Percentiles rank a stretch among this genome's conserved stretches.
These are phyloP conservation scores for Micrastur ruficollis DNA, from an alignment of 2,797 vertebrate genomes.

Conservation along the genomic window DNA sequence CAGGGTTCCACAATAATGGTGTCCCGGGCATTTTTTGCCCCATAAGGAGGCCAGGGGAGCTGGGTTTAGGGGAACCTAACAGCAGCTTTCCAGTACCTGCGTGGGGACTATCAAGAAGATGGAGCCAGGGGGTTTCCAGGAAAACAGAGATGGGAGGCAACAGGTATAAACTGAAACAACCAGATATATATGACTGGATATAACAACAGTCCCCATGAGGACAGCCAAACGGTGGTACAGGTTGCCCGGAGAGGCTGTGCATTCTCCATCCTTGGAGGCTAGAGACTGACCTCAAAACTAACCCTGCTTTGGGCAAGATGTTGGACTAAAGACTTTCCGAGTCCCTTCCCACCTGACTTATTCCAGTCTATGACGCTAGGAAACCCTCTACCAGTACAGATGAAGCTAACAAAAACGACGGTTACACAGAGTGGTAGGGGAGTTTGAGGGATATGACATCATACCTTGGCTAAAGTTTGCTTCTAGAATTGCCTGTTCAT, in stretches of 20 bases:
- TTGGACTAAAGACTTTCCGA: neutral
- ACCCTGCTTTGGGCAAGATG: neutral
- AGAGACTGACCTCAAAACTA: neutral
- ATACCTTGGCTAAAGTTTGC: neutral
- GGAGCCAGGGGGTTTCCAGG: neutral
- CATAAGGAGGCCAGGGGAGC: neutral
- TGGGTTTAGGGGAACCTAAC: neutral
- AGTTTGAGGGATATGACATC: neutral
- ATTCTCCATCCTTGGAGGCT: neutral
- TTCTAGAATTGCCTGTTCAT: neutral
- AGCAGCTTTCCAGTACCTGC: neutral
- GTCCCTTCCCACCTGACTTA: neutral
- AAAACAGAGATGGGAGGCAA: neutral
- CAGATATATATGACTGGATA: neutral
- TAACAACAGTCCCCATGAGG: neutral
- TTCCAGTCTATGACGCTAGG: neutral
- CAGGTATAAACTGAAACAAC: neutral
- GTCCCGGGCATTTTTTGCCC: neutral
- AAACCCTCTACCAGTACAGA: neutral
- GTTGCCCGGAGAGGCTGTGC: neutral
- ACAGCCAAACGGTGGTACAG: accelerated
- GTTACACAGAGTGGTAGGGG: neutral
- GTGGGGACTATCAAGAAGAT: neutral
- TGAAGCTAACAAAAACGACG: neutral
- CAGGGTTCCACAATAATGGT: neutral